Evolutionary conservation across 1,140 invertebrate genomes (phyloP), one percentile per base, ranked within the genome.

Genomic region (Panagrolaimus sp.): DNA sequence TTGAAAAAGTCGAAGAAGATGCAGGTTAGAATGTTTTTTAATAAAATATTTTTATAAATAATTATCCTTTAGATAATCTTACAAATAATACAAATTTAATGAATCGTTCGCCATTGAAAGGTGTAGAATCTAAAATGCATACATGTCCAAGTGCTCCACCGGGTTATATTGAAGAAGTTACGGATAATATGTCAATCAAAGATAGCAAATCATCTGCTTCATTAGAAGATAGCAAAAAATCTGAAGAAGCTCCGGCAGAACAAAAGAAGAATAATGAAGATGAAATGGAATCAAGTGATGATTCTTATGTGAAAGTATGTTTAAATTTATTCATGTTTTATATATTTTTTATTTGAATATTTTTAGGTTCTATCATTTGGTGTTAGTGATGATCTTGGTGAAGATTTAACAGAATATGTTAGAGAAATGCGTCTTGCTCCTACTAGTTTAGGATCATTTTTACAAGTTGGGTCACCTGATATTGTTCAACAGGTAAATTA

Each of bases 291-390:
- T 70, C 66, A 9, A 75, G 72, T 51, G 72, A 74, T 63, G 66
- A 67, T 27, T 75, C 72, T 25, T 74, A 76, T 46, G 72, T 74
- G 1, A 75, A 74, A 57, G 73, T 74, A n/a, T 63, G 76, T 51
- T 43, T 51, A 16, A 51, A 51, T 51, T 16, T 20, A 51, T 8
- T 42, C n/a, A 23, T 9, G 25, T 51, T 25, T 16, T 20, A 11
- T 8, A 16, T 8, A 9, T 57, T 57, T 9, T n/a, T 1, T 25
- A 57, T 25, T 51, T n/a, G n/a, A n/a, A n/a, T n/a, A n/a, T n/a
- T 57, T 57, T 57, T 57, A 57, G 51, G 51, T 57, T 11, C 20
- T 25, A 25, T 57, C 74, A 65, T 68, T 67, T 72, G 27, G 51
- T 47, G 9, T 13, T 42, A 42, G 47, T 63, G 72, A 71, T 5